Base-by-base conservation (phyloP, 2,888 invertebrate species). In the Xestia sexstrigata region DNA sequence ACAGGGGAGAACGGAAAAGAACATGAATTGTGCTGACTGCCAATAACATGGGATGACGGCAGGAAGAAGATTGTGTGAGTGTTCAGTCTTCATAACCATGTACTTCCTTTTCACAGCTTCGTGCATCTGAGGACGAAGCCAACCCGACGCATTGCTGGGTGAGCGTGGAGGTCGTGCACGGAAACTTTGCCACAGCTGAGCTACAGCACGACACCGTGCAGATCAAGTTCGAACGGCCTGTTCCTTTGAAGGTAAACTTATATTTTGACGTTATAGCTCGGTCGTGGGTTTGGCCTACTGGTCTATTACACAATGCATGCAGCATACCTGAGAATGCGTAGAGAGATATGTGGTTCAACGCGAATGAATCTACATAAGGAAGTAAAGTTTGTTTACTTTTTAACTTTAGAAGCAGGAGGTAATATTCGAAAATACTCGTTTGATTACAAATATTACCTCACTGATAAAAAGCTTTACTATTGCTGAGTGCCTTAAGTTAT, bases 181-280 rank as follows among this genome's bases (percentile, higher is more conserved):
- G 99, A 1, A 97, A 98, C 0, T 99, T 98, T 93, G 98, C 98
- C 20, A 98, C 98, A 0, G 98, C 98, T 70, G 98, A 98, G 90
- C 98, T 98, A 89, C 98, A 98, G 77, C 98, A 99, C 86, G 99
- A 99, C 91, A 97, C 99, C 90, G 98, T 98, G 2, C 99, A 99
- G 93, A 97, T 99, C 63, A 99, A 99, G 95, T 99, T 99, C 93
- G 98, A 99, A 73, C 97, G 98, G 86, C 98, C 99, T 0, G 97
- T 99, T 63, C 97, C 98, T 13, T 97, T 99, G 70, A 99, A 98
- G 97, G 98, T 98, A 93, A 89, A 23, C n/a, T 8, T 5, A 35
- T 17, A 0, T 13, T 35, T 66, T 55, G 0, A 45, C 26, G n/a
- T 42, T 20, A 26, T 3, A 20, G 26, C 15, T 26, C 15, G n/a